Evolutionary conservation across 2,797 vertebrate genomes (phyloP).

Genomic region (Malurus leucopterus): DNA sequence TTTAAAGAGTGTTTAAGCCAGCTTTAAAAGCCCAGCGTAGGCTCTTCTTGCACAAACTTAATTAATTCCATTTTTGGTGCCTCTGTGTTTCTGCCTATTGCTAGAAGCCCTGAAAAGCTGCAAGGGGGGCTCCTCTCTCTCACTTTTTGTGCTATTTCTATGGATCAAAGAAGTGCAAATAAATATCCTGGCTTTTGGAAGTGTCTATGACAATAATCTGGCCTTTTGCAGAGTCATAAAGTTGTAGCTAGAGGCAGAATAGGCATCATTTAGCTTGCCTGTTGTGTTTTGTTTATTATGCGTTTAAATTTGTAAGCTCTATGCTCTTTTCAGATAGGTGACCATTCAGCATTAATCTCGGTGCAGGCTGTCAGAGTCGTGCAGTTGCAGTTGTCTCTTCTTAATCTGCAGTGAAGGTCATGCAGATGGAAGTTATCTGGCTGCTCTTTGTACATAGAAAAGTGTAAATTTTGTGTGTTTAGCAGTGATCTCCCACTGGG

Average conservation of each 20-base stretch:
- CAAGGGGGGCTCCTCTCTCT: not conserved
- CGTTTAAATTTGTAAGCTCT: not conserved
- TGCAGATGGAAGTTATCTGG: not conserved
- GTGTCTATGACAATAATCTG: not conserved
- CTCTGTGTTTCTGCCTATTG: not conserved
- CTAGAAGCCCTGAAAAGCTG: not conserved
- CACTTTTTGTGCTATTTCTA: not conserved
- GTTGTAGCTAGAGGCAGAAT: not conserved
- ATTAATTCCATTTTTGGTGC: not conserved
- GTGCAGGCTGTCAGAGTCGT: not conserved
- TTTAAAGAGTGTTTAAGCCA: not conserved
- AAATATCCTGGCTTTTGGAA: not conserved
- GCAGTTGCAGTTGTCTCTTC: not conserved
- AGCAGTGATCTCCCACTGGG: not conserved
- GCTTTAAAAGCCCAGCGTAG: not conserved
- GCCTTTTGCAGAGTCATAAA: not conserved
- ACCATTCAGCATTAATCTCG: not conserved
- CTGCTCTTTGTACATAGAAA: not conserved
- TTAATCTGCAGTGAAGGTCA: not conserved
- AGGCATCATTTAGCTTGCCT: not conserved
- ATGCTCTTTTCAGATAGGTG: not conserved
- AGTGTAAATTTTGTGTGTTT: not conserved
- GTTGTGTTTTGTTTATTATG: not conserved
- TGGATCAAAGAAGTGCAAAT: not conserved
- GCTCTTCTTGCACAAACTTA: not conserved